phyloP scores from a whole-genome alignment of 2,888 invertebrate genomes.

The Pharmacophagus antenor region DNA sequence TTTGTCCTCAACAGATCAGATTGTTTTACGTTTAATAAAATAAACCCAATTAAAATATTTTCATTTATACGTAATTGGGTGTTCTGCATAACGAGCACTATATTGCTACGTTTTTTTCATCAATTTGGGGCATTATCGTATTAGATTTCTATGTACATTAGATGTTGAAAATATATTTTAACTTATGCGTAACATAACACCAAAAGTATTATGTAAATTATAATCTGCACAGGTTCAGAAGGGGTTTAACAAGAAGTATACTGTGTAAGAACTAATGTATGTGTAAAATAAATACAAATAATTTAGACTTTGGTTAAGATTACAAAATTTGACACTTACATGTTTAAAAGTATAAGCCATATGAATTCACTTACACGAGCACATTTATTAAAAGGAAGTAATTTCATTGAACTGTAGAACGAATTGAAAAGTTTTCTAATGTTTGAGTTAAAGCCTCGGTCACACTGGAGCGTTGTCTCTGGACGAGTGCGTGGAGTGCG shows the following conservation, averaged over 20 bases:
- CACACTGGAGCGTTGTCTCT: conserved; percentile 38
- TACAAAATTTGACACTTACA: conserved; percentile 17
- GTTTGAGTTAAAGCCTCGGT: conserved; percentile 36
- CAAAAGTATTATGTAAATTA: too few relatives aligned
- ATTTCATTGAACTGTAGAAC: conserved; percentile 31
- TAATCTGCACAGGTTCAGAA: too few relatives aligned
- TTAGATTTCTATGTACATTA: too few relatives aligned
- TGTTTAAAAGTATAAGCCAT: conserved; percentile 3
- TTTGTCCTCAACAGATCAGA: too few relatives aligned
- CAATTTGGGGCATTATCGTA: too few relatives aligned
- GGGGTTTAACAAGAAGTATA: background rate
- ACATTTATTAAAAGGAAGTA: background rate
- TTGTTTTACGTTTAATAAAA: too few relatives aligned
- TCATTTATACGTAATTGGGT: too few relatives aligned
- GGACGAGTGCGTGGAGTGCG: conserved; percentile 49
- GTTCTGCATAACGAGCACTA: too few relatives aligned
- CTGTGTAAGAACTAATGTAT: background rate
- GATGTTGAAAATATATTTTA: too few relatives aligned
- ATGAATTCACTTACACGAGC: conserved; percentile 23
- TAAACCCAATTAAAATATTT: too few relatives aligned
- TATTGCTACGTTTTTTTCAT: too few relatives aligned
- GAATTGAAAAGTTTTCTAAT: conserved; percentile 30
- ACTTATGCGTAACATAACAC: too few relatives aligned
- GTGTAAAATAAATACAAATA: background rate
- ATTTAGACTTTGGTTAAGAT: background rate